These are phyloP conservation scores for Drosophila kikkawai DNA, from an alignment of 1,140 invertebrate genomes.

Conservation along the genomic window DNA sequence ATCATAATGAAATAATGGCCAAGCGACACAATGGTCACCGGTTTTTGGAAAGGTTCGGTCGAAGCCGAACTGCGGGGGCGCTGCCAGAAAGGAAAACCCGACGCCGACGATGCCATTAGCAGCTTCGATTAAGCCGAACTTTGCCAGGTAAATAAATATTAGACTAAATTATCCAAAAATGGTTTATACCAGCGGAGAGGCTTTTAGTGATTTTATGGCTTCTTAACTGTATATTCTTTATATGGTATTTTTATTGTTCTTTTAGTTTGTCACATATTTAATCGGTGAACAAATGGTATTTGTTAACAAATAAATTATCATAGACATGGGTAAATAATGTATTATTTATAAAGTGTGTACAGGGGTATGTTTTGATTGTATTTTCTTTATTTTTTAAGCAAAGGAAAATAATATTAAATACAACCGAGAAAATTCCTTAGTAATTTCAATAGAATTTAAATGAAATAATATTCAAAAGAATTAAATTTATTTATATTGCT, in stretches of 20 bases:
- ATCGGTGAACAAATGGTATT: background rate
- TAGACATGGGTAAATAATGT: background rate
- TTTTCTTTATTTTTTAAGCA: background rate
- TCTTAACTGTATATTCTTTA: background rate
- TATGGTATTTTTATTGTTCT: background rate
- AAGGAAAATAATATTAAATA: background rate
- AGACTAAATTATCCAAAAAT: conserved; percentile 21
- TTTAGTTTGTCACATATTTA: conserved; percentile 1
- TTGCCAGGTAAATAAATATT: conserved; percentile 6
- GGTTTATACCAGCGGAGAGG: background rate
- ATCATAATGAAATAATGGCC: conserved; percentile 67
- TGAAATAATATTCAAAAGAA: background rate
- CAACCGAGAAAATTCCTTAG: background rate
- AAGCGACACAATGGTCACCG: conserved; percentile 31
- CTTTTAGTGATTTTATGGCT: conserved; percentile 22
- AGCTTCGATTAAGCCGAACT: conserved; percentile 7
- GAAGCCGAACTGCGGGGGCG: conserved; percentile 56
- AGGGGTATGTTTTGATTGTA: background rate
- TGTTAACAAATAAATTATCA: conserved; percentile 6
- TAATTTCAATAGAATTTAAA: rapidly evolving
- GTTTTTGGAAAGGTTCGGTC: conserved; percentile 45
- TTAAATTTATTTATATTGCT: background rate
- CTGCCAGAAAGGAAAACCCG: conserved; percentile 28
- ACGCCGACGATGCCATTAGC: conserved; percentile 10
- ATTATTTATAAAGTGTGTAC: background rate